A percentile compares a stretch with the other conserved stretches of the same genome.
These are phyloP conservation scores for Erebia palarica DNA, from an alignment of 2,888 invertebrate genomes.

Conservation along the genomic window DNA sequence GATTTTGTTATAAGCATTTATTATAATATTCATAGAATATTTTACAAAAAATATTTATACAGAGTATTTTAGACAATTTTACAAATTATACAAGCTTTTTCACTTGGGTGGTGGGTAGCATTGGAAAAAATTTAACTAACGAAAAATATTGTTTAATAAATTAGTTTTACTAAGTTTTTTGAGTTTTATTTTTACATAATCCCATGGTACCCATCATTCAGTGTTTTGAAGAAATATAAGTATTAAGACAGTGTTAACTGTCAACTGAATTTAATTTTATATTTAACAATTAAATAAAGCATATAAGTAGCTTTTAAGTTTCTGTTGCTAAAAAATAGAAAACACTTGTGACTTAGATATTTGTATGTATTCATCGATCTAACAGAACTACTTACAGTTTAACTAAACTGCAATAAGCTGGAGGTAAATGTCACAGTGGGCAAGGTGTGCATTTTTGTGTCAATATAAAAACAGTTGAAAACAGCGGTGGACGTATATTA, in stretches of 20 bases:
- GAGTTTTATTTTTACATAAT: slow-evolving; percentile 62
- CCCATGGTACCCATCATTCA: slow-evolving; percentile 68
- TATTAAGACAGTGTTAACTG: not conserved
- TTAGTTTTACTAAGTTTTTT: slow-evolving; percentile 45
- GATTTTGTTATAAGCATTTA: not conserved
- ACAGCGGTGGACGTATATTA: not conserved
- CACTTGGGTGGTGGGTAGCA: slow-evolving; percentile 72
- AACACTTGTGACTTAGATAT: no score
- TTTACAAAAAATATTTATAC: slow-evolving; percentile 8
- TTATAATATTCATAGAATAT: not conserved
- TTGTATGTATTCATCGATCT: no score
- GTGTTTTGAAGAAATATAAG: slow-evolving; percentile 33
- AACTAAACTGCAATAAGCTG: no score
- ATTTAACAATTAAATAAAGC: no score
- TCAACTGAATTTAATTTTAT: no score
- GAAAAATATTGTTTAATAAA: slow-evolving; percentile 55
- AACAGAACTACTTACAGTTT: no score
- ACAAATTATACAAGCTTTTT: slow-evolving; percentile 10
- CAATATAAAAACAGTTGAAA: no score
- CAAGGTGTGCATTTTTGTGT: no score
- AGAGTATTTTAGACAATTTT: not conserved
- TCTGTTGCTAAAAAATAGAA: no score
- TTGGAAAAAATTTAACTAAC: slow-evolving; percentile 45
- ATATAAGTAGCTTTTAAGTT: not conserved
- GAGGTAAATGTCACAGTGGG: no score